Percentiles rank a stretch among this genome's conserved stretches.
Evolutionary conservation across 2,888 invertebrate genomes (phyloP).

Genomic region (Rambutsinella grinnellia): DNA sequence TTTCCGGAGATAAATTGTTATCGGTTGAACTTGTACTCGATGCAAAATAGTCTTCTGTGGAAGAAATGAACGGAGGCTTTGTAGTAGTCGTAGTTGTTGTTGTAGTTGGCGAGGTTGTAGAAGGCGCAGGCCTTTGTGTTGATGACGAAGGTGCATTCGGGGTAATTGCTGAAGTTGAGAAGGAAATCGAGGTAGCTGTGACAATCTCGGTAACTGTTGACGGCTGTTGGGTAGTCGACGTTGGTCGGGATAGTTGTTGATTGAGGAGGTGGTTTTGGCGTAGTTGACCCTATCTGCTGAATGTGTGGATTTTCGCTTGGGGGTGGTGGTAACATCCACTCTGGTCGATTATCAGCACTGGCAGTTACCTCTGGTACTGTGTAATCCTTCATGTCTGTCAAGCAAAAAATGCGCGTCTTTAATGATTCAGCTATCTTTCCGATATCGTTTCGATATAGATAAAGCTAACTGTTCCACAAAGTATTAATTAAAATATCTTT

Average conservation of each 20-base stretch:
- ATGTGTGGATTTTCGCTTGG: constrained; percentile 57
- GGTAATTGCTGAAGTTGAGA: constrained; percentile 57
- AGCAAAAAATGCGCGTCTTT: constrained; percentile 1
- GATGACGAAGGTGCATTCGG: constrained; percentile 5
- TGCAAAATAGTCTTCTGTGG: neutral
- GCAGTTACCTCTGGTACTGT: constrained; percentile 70
- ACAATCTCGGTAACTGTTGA: constrained; percentile 27
- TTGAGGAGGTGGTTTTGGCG: constrained; percentile 65
- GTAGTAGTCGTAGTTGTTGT: constrained; percentile 11
- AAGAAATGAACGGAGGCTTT: neutral
- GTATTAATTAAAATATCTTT: constrained; percentile 82
- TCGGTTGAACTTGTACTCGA: neutral
- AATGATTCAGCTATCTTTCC: too few relatives aligned
- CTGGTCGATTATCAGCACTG: constrained; percentile 55
- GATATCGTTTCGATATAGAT: neutral
- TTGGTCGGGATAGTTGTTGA: constrained; percentile 41
- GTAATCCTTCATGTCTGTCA: constrained; percentile 74
- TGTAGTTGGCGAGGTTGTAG: neutral
- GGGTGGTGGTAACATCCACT: constrained; percentile 55
- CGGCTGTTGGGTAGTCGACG: constrained; percentile 13
- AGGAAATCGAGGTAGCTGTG: constrained; percentile 21
- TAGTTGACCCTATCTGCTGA: constrained; percentile 10
- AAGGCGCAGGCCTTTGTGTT: neutral
- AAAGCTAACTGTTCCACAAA: constrained; percentile 72
- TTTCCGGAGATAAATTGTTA: constrained; percentile 11